Conservation (phyloP, 1,140 invertebrate species). For the Probaryconus sp. region DNA sequence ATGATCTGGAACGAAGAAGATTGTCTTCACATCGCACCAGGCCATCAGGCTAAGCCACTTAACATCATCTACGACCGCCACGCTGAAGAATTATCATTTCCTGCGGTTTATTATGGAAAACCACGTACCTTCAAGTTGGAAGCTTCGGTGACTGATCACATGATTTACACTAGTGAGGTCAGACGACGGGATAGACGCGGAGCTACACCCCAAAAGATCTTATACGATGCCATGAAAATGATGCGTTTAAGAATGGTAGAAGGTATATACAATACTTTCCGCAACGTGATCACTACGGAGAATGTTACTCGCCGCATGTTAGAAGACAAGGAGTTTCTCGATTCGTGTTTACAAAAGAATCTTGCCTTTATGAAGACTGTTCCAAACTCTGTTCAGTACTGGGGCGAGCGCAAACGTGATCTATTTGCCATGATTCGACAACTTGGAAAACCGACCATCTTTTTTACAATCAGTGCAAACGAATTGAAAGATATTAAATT, state of each 20-base stretch:
- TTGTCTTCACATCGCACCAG: conserved; percentile 60
- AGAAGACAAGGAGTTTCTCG: conserved; percentile 3
- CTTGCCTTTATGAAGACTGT: conserved; percentile 48
- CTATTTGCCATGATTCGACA: conserved; percentile 70
- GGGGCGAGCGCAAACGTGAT: conserved; percentile 68
- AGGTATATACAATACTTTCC: conserved; percentile 1
- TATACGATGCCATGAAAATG: conserved; percentile 62
- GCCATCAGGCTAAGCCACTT: conserved; percentile 47
- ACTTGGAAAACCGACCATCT: conserved; percentile 63
- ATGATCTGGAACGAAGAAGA: conserved; percentile 66
- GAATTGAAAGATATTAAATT: conserved; percentile 70
- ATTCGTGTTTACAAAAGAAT: conserved; percentile 50
- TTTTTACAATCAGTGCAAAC: conserved; percentile 63
- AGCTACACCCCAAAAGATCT: conserved; percentile 45
- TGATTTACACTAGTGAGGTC: conserved; percentile 60
- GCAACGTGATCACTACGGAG: not conserved
- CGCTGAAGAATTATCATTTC: conserved; percentile 72
- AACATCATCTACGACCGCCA: conserved; percentile 61
- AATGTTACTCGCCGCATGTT: conserved; percentile 1
- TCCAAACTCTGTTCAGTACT: conserved; percentile 61
- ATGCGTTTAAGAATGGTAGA: conserved; percentile 14
- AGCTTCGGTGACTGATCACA: conserved; percentile 42
- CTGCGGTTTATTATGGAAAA: conserved; percentile 67
- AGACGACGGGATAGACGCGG: conserved; percentile 49
- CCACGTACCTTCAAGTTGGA: conserved; percentile 62